These are phyloP conservation scores for Dyspetes luteomarginatus DNA, from an alignment of 2,888 invertebrate species.

Conservation along the genomic window DNA sequence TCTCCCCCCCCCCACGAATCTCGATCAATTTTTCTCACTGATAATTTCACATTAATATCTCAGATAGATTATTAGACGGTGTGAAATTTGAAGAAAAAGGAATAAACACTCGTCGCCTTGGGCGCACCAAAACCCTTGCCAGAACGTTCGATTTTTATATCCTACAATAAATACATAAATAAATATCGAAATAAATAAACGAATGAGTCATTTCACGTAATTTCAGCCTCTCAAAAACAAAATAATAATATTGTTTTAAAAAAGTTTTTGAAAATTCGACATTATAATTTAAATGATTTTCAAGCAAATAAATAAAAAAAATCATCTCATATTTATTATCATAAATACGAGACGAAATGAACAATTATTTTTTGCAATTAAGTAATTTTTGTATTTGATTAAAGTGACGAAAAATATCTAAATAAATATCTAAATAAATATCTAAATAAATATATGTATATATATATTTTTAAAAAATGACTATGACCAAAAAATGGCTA, in stretches of 20 bases:
- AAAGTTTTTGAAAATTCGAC: no score
- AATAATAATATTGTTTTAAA: no score
- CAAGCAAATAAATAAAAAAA: not conserved
- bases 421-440: slow-evolving; percentile 14
- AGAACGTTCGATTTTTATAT: slow-evolving; percentile 9
- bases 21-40: no score
- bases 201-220: not conserved
- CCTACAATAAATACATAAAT: not conserved
- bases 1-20: no score
- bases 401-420: no score
- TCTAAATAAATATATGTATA: not conserved
- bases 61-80: not conserved
- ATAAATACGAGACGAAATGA: no score
- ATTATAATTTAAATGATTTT: no score
- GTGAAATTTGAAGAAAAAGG: slow-evolving; percentile 15
- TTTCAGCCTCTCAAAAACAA: no score
- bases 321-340: no score
- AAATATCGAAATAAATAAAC: not conserved
- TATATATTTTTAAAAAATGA: not conserved
- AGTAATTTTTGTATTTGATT: no score
- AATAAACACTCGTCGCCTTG: slow-evolving; percentile 58
- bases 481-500: slow-evolving; percentile 28
- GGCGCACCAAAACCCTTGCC: slow-evolving; percentile 34
- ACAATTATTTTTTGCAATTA: no score
- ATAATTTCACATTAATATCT: slow-evolving; percentile 1